These are phyloP conservation scores for Amiota mariae DNA, from an alignment of 2,888 invertebrate genomes.

Conservation along the genomic window DNA sequence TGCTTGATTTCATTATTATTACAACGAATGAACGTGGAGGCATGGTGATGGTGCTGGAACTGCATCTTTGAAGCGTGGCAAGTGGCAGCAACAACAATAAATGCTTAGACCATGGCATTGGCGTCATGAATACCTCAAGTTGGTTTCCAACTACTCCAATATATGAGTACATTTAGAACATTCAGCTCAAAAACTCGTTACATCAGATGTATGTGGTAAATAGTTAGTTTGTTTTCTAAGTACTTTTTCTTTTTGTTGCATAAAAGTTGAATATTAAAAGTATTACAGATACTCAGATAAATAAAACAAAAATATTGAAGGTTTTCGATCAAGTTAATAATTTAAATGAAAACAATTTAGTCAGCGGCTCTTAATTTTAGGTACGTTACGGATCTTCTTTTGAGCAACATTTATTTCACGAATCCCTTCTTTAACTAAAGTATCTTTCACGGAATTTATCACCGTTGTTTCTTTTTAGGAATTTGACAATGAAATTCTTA, in stretches of 20 bases:
- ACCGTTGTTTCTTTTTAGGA: no score
- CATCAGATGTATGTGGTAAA: neutral
- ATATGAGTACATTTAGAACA: neutral
- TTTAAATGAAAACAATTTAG: neutral
- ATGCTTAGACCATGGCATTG: neutral
- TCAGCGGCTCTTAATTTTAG: neutral
- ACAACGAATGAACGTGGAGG: neutral
- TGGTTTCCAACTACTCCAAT: neutral
- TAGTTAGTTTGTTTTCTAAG: constrained; percentile 3
- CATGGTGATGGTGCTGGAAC: neutral
- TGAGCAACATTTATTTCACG: no score
- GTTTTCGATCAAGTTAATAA: no score
- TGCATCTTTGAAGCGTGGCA: constrained; percentile 25
- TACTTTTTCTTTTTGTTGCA: neutral
- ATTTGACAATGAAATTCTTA: no score
- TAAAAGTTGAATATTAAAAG: constrained; percentile 22
- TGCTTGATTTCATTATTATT: constrained; percentile 29
- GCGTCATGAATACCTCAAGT: constrained; percentile 12
- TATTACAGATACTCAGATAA: neutral
- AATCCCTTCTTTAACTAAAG: no score
- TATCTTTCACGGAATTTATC: no score
- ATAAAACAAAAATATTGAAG: no score
- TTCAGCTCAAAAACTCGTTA: constrained; percentile 9
- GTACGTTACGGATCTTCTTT: no score
- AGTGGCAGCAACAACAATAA: constrained; percentile 36